phyloP scores from a whole-genome alignment of 2,113 vertebrate species.

The Peromyscus polionotus region DNA sequence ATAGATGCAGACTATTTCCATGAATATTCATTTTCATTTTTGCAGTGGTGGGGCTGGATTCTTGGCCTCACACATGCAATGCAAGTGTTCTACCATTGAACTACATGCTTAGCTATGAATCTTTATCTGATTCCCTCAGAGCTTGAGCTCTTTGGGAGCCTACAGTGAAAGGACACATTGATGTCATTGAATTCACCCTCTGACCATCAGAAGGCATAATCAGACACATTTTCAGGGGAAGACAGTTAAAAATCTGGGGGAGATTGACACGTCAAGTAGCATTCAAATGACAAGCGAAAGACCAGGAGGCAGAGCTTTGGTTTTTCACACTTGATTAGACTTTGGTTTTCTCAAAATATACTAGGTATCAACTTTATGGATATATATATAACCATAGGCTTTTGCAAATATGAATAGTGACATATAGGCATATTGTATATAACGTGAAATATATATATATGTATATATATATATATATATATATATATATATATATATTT shows the following conservation, averaged over 20 bases:
- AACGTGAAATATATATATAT: background rate
- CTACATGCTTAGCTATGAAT: background rate
- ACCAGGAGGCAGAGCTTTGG: background rate
- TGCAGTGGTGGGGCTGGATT: background rate
- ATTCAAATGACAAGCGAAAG: background rate
- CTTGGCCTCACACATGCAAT: background rate
- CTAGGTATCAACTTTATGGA: background rate
- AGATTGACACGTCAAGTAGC: background rate
- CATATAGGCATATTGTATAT: background rate
- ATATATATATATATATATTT: background rate
- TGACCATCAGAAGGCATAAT: background rate
- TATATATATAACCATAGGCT: background rate
- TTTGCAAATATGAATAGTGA: background rate
- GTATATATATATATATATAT: too few species aligned
- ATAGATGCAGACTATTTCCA: background rate
- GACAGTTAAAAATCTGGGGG: background rate
- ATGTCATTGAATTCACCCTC: background rate
- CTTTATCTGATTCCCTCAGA: background rate
- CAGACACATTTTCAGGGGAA: background rate
- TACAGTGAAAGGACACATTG: background rate
- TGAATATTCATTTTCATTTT: background rate
- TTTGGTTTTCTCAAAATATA: background rate
- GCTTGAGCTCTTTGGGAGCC: background rate
- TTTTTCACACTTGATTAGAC: background rate
- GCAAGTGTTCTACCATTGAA: background rate